A percentile compares a stretch with the other conserved stretches of the same genome.
These are phyloP conservation scores for Picathartes gymnocephalus DNA, from an alignment of 2,113 vertebrate species.

Conservation along the genomic window DNA sequence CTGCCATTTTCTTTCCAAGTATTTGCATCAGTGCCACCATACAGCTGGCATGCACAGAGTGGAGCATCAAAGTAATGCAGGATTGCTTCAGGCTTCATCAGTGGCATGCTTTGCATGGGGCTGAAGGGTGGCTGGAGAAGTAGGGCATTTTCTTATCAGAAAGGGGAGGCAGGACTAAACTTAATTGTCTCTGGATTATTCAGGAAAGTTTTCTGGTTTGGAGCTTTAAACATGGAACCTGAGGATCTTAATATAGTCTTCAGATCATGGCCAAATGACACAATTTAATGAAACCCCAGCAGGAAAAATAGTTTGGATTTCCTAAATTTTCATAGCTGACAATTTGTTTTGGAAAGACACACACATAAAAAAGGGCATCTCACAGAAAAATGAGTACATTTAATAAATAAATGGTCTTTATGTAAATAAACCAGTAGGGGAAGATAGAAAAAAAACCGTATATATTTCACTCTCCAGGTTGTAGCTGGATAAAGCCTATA, in stretches of 20 bases:
- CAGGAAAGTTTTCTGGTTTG: background rate
- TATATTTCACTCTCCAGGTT: background rate
- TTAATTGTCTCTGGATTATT: background rate
- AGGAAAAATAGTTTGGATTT: background rate
- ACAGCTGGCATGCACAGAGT: fast-evolving
- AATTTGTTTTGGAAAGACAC: background rate
- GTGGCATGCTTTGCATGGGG: fast-evolving
- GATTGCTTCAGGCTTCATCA: background rate
- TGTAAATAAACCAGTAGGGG: background rate
- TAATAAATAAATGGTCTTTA: background rate
- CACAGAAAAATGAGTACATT: background rate
- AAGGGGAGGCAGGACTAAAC: background rate
- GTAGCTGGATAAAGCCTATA: background rate
- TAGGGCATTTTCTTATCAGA: background rate
- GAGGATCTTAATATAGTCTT: background rate
- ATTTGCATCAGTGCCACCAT: no score
- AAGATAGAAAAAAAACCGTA: background rate
- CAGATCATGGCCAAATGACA: background rate
- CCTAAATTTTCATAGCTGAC: background rate
- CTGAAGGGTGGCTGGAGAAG: background rate
- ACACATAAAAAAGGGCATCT: background rate
- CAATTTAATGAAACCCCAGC: background rate
- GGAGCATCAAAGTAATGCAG: background rate
- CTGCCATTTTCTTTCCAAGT: background rate
- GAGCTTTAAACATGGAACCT: background rate